Percentiles rank a stretch among this genome's conserved stretches.
Conservation (phyloP, 2,888 invertebrate genomes). For the Craniophora ligustri region DNA sequence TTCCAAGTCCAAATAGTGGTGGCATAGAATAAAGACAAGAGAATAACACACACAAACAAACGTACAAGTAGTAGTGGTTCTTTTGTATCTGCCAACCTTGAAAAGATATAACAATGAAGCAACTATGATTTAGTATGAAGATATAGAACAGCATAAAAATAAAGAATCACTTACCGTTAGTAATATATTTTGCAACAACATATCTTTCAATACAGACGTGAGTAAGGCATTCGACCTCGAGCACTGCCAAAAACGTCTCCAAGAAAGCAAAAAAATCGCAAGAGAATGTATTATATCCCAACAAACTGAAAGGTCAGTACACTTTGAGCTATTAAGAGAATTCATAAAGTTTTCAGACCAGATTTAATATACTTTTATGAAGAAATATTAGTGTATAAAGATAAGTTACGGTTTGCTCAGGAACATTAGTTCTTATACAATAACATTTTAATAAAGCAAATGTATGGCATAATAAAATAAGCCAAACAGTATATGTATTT, state of each 20-base stretch:
- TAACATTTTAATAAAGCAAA: neutral
- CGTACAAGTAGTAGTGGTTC: conserved; percentile 71
- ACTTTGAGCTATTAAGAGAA: conserved; percentile 11
- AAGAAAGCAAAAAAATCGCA: conserved; percentile 75
- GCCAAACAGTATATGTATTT: neutral
- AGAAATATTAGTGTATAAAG: neutral
- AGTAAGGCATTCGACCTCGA: conserved; percentile 82
- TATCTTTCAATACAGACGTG: conserved; percentile 85
- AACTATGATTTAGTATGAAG: conserved; percentile 13
- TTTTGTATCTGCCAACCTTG: conserved; percentile 75
- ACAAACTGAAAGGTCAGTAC: conserved; percentile 60
- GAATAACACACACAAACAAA: conserved; percentile 70
- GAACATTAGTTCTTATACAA: conserved; percentile 1
- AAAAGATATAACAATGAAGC: conserved; percentile 47
- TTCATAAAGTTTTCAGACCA: conserved; percentile 2
- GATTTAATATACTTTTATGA: neutral
- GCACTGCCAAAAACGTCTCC: conserved; percentile 80
- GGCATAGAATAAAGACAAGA: conserved; percentile 73
- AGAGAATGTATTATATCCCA: conserved; percentile 64
- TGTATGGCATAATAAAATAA: conserved; percentile 1
- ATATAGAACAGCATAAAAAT: conserved; percentile 15
- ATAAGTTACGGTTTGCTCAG: neutral
- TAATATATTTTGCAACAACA: conserved; percentile 75
- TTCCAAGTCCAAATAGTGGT: conserved; percentile 76
- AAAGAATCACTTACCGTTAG: conserved; percentile 71